Conservation (phyloP, 2,113 vertebrate species). For the Felis chaus region DNA sequence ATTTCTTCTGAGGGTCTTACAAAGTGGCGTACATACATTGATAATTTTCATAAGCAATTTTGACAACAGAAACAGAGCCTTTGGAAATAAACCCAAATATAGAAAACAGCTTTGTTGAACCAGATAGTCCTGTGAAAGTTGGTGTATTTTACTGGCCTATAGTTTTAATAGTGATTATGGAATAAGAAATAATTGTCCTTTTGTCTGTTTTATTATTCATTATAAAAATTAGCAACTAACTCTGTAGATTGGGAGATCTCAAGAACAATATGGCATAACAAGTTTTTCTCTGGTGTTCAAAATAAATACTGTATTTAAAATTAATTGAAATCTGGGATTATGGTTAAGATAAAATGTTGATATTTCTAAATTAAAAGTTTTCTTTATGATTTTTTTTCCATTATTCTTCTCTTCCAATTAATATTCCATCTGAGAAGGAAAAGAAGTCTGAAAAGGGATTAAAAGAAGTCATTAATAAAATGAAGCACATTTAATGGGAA, state of each 20-base stretch:
- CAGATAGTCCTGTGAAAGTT: neutral
- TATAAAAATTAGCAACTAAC: conserved; percentile 42
- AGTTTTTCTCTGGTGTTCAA: conserved; percentile 29
- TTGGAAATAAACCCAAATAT: neutral
- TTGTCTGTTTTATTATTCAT: neutral
- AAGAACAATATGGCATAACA: neutral
- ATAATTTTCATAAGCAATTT: neutral
- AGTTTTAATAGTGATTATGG: conserved; percentile 2
- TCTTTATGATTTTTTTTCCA: conserved; percentile 12
- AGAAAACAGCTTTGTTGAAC: neutral
- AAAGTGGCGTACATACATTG: neutral
- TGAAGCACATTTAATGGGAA: conserved; percentile 43
- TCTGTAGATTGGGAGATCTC: neutral
- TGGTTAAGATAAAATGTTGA: conserved; percentile 50
- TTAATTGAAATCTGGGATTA: conserved; percentile 41
- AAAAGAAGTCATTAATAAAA: conserved; percentile 63
- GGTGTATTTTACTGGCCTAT: neutral
- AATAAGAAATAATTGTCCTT: conserved; percentile 28
- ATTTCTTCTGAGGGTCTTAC: neutral
- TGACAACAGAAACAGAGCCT: neutral
- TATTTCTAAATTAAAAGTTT: conserved; percentile 53
- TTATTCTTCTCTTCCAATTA: conserved; percentile 28
- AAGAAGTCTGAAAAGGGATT: conserved; percentile 11
- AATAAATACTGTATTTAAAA: conserved; percentile 57
- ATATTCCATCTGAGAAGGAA: conserved; percentile 14